Base-by-base conservation (phyloP, 2,113 vertebrate species). In the Globicephala melas region DNA sequence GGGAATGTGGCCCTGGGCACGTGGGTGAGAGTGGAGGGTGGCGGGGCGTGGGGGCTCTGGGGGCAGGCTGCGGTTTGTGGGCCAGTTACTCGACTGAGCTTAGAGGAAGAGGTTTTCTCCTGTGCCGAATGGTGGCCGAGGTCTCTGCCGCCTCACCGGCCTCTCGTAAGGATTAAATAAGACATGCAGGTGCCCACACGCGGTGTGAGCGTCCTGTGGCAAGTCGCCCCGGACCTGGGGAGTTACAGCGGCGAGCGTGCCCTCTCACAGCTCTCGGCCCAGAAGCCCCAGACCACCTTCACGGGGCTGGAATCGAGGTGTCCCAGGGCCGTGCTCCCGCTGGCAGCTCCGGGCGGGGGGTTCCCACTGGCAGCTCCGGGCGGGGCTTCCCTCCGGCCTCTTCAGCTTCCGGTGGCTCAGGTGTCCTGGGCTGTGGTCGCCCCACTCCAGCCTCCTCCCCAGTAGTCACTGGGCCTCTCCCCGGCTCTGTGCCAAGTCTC, bases 381-480 rank as follows among this genome's bases (percentile, higher is more conserved):
- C 62, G 1, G 15, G 15, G n/a, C 17, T 8, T 10, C 41, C n/a
- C 38, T 38, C 44, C 18, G 20, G n/a, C 26, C 14, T 58, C 31
- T 44, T 33, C 50, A 44, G 50, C 21, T 67, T 50, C 77, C 25
- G 65, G 36, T 20, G 76, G 36, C 28, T 41, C 28, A 5, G 77
- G 36, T 9, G 0, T 60, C 28, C 28, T 17, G 28, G 63, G 36
- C 63, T 17, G 25, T 44, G 77, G 76, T 36, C 36, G 3, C 21
- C 3, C 26, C 0, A 0, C 8, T 44, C 50, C 4, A 0, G 13
- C 55, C 36, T 81, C 63, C n/a, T 13, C 63, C 53, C 60, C 53
- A 4, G 31, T 44, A 11, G 23, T n/a, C 76, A 13, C 2, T 3
- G 44, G 26, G 23, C 58, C 23, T 23, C 77, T 60, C 11, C 53